phyloP scores from a whole-genome alignment of 2,113 vertebrate species.

The Menidia beryllina region DNA sequence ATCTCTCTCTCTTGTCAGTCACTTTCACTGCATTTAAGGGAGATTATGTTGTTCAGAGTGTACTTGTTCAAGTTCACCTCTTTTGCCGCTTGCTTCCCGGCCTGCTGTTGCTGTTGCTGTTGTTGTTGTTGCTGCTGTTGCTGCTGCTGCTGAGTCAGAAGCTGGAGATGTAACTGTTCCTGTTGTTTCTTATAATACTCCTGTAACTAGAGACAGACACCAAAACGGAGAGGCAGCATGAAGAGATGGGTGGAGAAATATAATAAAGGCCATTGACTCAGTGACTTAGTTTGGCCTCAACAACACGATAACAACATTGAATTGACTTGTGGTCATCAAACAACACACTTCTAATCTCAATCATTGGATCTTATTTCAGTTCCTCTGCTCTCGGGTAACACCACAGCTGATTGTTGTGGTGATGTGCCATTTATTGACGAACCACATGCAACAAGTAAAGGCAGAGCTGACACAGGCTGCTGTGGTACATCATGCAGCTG shows the following conservation, averaged over 20 bases:
- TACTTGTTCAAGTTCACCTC: slow-evolving; percentile 86
- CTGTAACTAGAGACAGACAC: slow-evolving; percentile 86
- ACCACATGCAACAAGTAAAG: slow-evolving; percentile 46
- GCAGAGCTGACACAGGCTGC: slow-evolving; percentile 16
- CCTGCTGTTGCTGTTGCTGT: slow-evolving; percentile 85
- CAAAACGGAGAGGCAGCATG: slow-evolving; percentile 9
- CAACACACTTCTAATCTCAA: slow-evolving; percentile 6
- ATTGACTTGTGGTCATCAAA: slow-evolving; percentile 13
- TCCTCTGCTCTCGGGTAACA: slow-evolving; percentile 23
- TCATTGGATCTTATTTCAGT: slow-evolving; percentile 34
- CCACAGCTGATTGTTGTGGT: slow-evolving; percentile 47
- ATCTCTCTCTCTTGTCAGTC: slow-evolving; percentile 42
- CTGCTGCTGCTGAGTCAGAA: slow-evolving; percentile 90
- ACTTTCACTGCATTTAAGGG: slow-evolving; percentile 62
- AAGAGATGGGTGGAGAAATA: slow-evolving; percentile 17
- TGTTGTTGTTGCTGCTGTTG: slow-evolving; percentile 83
- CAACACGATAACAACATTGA: slow-evolving; percentile 16
- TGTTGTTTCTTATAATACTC: slow-evolving; percentile 99
- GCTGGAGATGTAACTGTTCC: slow-evolving; percentile 97
- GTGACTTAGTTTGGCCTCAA: slow-evolving; percentile 45
- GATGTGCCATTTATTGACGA: slow-evolving; percentile 52
- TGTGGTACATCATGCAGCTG: slow-evolving; percentile 16
- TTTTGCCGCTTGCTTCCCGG: slow-evolving; percentile 89
- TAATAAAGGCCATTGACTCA: slow-evolving; percentile 39
- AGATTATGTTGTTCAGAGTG: slow-evolving; percentile 60